phyloP scores from a whole-genome alignment of 2,113 vertebrate genomes.

The Lagopus muta region DNA sequence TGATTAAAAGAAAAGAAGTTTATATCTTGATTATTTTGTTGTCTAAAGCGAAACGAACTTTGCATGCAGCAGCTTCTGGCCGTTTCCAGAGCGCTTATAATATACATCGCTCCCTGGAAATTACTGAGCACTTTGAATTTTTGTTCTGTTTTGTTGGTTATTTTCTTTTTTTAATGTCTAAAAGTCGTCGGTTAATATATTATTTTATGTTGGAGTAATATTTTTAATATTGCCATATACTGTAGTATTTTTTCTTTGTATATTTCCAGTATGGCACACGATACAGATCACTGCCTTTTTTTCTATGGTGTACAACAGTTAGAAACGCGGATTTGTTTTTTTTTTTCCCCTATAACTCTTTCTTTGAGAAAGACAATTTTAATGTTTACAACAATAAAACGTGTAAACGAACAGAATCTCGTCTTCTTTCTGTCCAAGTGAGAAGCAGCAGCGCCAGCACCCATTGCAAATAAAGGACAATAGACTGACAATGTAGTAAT shows the following conservation, averaged over 20 bases:
- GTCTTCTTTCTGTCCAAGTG: slow-evolving; percentile 74
- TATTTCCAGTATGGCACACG: slow-evolving; percentile 83
- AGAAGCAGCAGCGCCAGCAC: neutral
- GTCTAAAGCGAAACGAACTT: slow-evolving; percentile 92
- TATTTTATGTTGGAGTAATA: slow-evolving; percentile 83
- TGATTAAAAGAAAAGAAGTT: slow-evolving; percentile 94
- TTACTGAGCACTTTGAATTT: slow-evolving; percentile 91
- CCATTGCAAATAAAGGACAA: neutral
- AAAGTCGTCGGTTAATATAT: slow-evolving; percentile 89
- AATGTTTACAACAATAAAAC: slow-evolving; percentile 99
- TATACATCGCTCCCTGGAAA: slow-evolving; percentile 87
- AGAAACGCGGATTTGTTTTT: slow-evolving; percentile 78
- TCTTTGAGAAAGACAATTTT: slow-evolving; percentile 96
- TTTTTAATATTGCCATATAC: slow-evolving; percentile 83
- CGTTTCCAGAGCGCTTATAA: slow-evolving; percentile 87
- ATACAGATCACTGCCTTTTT: slow-evolving; percentile 81
- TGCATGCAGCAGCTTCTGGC: slow-evolving; percentile 94
- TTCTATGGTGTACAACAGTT: slow-evolving; percentile 84
- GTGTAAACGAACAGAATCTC: slow-evolving; percentile 77
- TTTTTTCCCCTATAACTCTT: slow-evolving; percentile 81
- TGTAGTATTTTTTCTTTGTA: slow-evolving; percentile 84
- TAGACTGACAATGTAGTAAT: neutral
- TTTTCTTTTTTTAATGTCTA: slow-evolving; percentile 81
- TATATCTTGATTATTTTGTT: slow-evolving; percentile 99
- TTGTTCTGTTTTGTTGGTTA: slow-evolving; percentile 54